Evolutionary conservation across 2,113 vertebrate species (phyloP), one percentile per base, ranked within the genome.

Genomic region (Bufo bufo): DNA sequence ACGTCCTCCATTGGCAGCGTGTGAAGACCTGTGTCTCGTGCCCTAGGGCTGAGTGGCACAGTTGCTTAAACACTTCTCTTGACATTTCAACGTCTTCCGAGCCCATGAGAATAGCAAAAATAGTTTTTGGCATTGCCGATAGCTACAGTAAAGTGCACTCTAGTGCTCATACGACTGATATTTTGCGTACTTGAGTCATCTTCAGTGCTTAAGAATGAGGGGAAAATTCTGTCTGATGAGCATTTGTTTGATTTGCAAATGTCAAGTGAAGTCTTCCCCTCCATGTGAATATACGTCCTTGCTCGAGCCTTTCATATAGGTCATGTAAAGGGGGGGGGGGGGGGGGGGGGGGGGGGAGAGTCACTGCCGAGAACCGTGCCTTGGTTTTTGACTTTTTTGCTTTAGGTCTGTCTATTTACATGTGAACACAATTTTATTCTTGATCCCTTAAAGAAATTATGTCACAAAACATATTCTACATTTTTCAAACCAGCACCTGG

Each of bases 111-210:
- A 56, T 45, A 56, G 56, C 58, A 88, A 82, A 63, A 75, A 63
- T 72, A 61, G 58, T 72, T 77, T 84, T 88, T 88, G 87, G 87
- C 87, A 84, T 65, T 75, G 81, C 87, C 87, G 56, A 8, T 13
- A 88, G 87, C 81, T 77, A 69, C n/a, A 16, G 80, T 72, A 88
- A 84, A 88, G 87, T 88, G 72, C 87, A 88, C 87, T 88, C 71
- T 66, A 88, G 69, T 88, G 43, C 81, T 84, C 7, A 77, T 77
- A 83, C 56, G 72, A 88, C 45, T 88, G 81, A 84, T 84, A 17
- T 77, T 88, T 84, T 84, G 84, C 87, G 69, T 77, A 88, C 87
- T 88, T 65, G 71, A 88, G 58, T 88, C 87, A 43, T 66, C 72
- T 77, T 88, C 59, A 77, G 82, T 77, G 72, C 69, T 52, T 19